These are phyloP conservation scores for Drosophila pseudoobscura DNA, from an alignment of 1,140 invertebrate species.

Conservation along the genomic window DNA sequence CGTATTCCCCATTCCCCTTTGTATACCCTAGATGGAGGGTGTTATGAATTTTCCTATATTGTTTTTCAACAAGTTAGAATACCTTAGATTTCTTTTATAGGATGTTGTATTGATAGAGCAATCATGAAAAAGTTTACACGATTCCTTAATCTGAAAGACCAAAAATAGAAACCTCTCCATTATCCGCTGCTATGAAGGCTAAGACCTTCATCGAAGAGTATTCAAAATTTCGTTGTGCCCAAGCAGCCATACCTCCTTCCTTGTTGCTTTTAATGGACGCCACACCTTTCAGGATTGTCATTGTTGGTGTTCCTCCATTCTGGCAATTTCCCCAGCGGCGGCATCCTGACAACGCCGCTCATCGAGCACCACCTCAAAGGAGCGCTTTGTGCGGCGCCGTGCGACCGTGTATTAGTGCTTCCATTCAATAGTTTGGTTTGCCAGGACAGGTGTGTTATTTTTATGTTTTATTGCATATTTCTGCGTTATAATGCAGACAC, in stretches of 20 bases:
- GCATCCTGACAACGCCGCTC: slow-evolving; percentile 43
- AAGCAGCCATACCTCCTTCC: background rate
- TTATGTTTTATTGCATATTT: slow-evolving; percentile 81
- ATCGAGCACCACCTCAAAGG: slow-evolving; percentile 52
- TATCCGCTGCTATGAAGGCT: too few species aligned
- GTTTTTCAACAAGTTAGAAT: too few species aligned
- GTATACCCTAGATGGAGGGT: background rate
- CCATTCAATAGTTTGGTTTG: slow-evolving; percentile 69
- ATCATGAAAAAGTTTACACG: too few species aligned
- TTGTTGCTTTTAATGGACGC: slow-evolving; percentile 46
- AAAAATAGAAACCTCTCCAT: too few species aligned
- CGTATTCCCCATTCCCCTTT: background rate
- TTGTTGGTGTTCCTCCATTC: slow-evolving; percentile 31
- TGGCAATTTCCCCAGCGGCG: slow-evolving; percentile 50
- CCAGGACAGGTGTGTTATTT: slow-evolving; percentile 48
- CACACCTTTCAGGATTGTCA: slow-evolving; percentile 58
- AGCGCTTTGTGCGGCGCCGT: slow-evolving; percentile 64
- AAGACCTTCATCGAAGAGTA: too few species aligned
- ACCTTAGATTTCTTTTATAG: too few species aligned
- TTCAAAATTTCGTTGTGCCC: too few species aligned
- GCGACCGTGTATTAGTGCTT: slow-evolving; percentile 56
- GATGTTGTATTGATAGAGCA: too few species aligned
- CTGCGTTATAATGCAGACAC: slow-evolving; percentile 41
- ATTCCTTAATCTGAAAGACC: too few species aligned
- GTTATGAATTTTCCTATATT: too few species aligned